These are phyloP conservation scores for Nemurella pictetii DNA, from an alignment of 2,888 invertebrate species.

Conservation along the genomic window DNA sequence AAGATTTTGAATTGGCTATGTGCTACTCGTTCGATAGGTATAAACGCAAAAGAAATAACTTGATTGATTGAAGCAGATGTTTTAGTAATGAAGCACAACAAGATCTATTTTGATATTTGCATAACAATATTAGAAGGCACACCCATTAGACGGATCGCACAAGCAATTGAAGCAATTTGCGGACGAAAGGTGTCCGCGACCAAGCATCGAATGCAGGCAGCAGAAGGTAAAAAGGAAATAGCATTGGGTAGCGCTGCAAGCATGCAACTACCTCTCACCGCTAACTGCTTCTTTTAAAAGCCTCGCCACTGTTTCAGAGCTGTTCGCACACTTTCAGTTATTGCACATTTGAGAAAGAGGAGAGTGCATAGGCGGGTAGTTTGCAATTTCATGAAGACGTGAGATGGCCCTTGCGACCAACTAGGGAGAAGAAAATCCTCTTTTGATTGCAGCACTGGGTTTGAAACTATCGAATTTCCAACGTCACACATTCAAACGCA, in stretches of 20 bases:
- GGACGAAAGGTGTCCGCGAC: neutral
- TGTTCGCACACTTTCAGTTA: constrained; percentile 6
- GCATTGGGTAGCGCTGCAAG: neutral
- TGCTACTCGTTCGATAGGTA: too few relatives aligned
- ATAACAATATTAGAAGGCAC: neutral
- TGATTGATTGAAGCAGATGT: neutral
- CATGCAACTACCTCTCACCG: neutral
- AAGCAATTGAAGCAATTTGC: neutral
- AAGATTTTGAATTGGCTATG: neutral
- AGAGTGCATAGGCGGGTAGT: constrained; percentile 28
- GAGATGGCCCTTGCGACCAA: constrained; percentile 22
- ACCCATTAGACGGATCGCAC: neutral
- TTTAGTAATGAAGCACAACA: too few relatives aligned
- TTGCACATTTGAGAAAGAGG: constrained; percentile 26
- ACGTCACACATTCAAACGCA: neutral
- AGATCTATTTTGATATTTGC: too few relatives aligned
- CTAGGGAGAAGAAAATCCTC: constrained; percentile 23
- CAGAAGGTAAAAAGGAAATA: neutral
- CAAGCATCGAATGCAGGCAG: neutral
- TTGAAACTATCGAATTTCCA: neutral
- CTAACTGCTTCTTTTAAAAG: constrained; percentile 19
- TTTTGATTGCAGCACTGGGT: constrained; percentile 34
- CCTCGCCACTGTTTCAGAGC: constrained; percentile 1
- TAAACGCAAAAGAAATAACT: neutral
- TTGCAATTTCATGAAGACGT: constrained; percentile 35